phyloP scores from a whole-genome alignment of 2,113 vertebrate species.

The Syngnathus floridae region DNA sequence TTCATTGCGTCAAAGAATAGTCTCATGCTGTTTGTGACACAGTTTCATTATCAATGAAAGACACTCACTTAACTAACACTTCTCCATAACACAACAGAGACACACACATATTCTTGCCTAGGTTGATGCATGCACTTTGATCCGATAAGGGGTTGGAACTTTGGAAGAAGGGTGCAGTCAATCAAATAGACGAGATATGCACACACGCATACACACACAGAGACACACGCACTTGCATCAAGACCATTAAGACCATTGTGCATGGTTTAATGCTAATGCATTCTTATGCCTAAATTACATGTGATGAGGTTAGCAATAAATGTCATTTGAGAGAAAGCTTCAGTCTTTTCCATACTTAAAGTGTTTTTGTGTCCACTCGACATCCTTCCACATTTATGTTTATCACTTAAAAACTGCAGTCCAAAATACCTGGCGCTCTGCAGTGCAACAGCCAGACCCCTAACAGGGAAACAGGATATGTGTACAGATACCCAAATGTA shows the following conservation, averaged over 20 bases:
- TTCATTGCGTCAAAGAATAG: no score
- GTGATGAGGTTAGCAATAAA: constrained; percentile 65
- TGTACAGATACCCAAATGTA: background rate
- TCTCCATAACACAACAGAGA: constrained; percentile 39
- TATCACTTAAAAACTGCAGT: constrained; percentile 61
- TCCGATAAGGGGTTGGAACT: constrained; percentile 78
- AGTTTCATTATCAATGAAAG: constrained; percentile 54
- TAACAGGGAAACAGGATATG: background rate
- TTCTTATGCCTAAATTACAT: constrained; percentile 60
- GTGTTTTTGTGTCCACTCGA: constrained; percentile 42
- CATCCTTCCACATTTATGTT: constrained; percentile 47
- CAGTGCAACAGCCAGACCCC: background rate
- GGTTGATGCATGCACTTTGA: constrained; percentile 75
- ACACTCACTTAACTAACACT: constrained; percentile 50
- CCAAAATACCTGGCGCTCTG: constrained; percentile 19
- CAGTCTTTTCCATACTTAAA: constrained; percentile 63
- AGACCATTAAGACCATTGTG: constrained; percentile 33
- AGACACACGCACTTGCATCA: constrained; percentile 25
- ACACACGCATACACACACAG: constrained; percentile 38
- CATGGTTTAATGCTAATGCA: constrained; percentile 40
- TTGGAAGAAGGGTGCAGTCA: constrained; percentile 64
- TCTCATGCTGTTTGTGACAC: no score
- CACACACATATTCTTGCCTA: constrained; percentile 43
- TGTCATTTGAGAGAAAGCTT: constrained; percentile 49
- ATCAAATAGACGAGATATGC: constrained; percentile 66